These are phyloP conservation scores for Archilochus colubris DNA, from an alignment of 2,113 vertebrate species.

Conservation along the genomic window DNA sequence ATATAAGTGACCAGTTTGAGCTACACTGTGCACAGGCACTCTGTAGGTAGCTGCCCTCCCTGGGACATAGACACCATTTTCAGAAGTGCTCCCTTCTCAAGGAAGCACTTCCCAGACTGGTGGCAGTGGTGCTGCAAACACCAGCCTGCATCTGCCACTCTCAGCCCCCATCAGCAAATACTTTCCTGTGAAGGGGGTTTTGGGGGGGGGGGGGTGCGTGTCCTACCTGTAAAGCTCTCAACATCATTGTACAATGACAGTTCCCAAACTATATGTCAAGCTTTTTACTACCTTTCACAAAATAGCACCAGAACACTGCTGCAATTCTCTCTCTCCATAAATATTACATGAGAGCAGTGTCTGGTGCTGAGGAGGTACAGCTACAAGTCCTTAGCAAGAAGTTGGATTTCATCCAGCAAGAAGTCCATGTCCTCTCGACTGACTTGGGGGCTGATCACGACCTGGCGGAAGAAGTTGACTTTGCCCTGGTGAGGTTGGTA, in stretches of 20 bases:
- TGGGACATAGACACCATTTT: background rate
- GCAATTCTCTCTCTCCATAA: background rate
- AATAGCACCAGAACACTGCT: conserved; percentile 3
- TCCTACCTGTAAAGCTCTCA: background rate
- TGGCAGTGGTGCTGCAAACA: background rate
- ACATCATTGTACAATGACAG: background rate
- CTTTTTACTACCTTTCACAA: conserved; percentile 6
- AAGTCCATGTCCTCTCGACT: conserved; percentile 85
- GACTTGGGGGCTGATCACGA: conserved; percentile 84
- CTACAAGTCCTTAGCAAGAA: conserved; percentile 83
- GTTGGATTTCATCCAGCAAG: conserved; percentile 84
- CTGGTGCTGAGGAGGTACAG: conserved; percentile 40
- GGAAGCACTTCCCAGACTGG: conserved; percentile 5
- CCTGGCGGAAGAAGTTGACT: conserved; percentile 88
- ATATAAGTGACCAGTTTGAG: background rate
- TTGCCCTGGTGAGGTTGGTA: conserved; percentile 83
- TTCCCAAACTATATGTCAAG: background rate
- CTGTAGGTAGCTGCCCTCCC: background rate
- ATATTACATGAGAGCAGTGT: background rate
- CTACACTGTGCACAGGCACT: background rate
- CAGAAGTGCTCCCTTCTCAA: background rate
- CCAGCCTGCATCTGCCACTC: background rate
- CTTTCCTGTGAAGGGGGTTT: background rate
- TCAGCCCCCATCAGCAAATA: background rate
- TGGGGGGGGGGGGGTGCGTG: background rate